Evolutionary conservation across 2,113 vertebrate species (phyloP), one percentile per base, ranked within the genome.

Genomic region (Rhagologus leucostigma): DNA sequence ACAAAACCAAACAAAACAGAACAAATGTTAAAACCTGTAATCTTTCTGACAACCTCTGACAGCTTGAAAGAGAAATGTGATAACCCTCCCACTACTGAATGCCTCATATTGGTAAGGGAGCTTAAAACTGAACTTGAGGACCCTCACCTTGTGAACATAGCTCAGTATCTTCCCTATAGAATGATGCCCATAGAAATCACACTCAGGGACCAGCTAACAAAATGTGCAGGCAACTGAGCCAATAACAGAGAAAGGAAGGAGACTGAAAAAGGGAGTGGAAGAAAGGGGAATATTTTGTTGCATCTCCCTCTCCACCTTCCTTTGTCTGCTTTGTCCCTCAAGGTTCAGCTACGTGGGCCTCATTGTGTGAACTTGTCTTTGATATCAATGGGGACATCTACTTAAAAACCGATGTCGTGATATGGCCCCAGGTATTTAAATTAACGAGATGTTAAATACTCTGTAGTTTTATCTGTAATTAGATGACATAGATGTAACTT

Each of bases 391-490:
- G 93, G 94, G 94, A 97, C 92, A 82, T 95, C 91, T 95, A 91
- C 86, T 96, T 80, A 96, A 96, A 97, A 96, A 97, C 70, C 95
- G 93, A 95, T 96, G 76, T 59, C 73, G 16, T 65, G 81, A 94
- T 97, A 97, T 95, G 91, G 94, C 96, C 95, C 81, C 95, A 96
- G 96, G 95, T 97, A 96, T 93, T 97, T 96, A 96, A 96, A 97
- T 95, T 97, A 97, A 97, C 41, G 44, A 96, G 95, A 93, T 97
- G 94, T 97, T 97, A 97, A 97, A 97, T 95, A 93, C 92, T 96
- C 87, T 94, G 90, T 96, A 94, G 95, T 95, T 97, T 97, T 96
- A 97, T 96, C 91, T 57, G 78, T 96, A 97, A 97, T 97, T 97
- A 97, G 89, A 93, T 95, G 69, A 97, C 93, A 95, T 6, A 41